These are phyloP conservation scores for Pangasius djambal DNA, from an alignment of 2,797 vertebrate species.

Conservation along the genomic window DNA sequence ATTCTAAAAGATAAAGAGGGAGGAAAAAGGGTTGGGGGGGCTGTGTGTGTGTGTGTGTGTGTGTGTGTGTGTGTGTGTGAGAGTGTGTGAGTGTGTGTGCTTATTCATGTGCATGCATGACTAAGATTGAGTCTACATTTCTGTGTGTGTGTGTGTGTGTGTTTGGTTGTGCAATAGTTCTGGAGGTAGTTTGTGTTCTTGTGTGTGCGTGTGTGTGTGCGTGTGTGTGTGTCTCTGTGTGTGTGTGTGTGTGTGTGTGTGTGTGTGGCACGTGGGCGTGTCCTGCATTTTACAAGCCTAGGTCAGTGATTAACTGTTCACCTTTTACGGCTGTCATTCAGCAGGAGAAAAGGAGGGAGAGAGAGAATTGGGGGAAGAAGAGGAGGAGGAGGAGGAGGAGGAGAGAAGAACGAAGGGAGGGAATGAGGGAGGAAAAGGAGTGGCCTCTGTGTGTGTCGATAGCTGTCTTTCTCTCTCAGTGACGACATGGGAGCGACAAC, in stretches of 20 bases:
- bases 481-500: conserved; percentile 70
- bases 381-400: conserved; percentile 29
- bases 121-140: too few relatives aligned
- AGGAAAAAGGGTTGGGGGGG: conserved; percentile 29
- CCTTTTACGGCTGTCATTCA: conserved; percentile 81
- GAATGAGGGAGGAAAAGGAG: conserved; percentile 77
- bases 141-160: too few relatives aligned
- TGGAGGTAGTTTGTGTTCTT: too few relatives aligned
- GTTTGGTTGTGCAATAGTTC: too few relatives aligned
- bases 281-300: conserved; percentile 64
- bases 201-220: too few relatives aligned
- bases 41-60: background rate
- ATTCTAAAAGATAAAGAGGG: conserved; percentile 58
- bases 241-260: too few relatives aligned
- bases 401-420: conserved; percentile 52
- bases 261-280: background rate
- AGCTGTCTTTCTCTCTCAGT: conserved; percentile 69
- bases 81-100: conserved; percentile 55
- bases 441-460: conserved; percentile 71
- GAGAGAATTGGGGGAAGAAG: conserved; percentile 62
- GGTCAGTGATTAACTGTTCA: conserved; percentile 77
- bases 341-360: conserved; percentile 61
- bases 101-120: background rate
- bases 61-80: conserved; percentile 45
- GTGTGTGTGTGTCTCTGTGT: too few relatives aligned